Percentiles rank a stretch among this genome's conserved stretches.
These are phyloP conservation scores for Mya arenaria DNA, from an alignment of 1,140 invertebrate genomes.

Conservation along the genomic window DNA sequence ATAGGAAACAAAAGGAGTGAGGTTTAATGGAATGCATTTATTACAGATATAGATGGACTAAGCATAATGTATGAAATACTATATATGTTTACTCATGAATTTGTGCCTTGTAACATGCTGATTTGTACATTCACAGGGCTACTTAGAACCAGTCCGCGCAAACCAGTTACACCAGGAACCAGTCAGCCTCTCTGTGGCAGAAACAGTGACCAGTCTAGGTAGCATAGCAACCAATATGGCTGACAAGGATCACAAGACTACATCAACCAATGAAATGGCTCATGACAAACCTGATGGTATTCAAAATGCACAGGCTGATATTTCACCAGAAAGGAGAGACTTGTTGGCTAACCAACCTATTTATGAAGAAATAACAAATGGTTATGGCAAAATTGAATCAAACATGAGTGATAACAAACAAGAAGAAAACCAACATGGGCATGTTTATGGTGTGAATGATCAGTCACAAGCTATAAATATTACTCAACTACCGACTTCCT, in stretches of 20 bases:
- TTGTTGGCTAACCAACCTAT: constrained; percentile 75
- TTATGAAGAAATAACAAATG: constrained; percentile 76
- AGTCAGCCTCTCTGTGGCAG: constrained; percentile 15
- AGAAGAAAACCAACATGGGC: neutral
- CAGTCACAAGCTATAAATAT: constrained; percentile 28
- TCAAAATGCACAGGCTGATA: constrained; percentile 24
- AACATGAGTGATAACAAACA: neutral
- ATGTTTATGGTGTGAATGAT: constrained; percentile 50
- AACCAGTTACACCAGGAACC: neutral
- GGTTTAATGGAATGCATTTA: neutral
- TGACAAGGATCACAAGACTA: constrained; percentile 18
- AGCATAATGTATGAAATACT: too few relatives aligned
- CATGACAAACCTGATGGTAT: neutral
- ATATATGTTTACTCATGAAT: too few relatives aligned
- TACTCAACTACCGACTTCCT: neutral
- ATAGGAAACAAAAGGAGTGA: too few relatives aligned
- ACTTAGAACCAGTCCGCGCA: constrained; percentile 72
- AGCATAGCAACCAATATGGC: constrained; percentile 50
- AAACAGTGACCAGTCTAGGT: constrained; percentile 15
- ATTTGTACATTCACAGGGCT: constrained; percentile 68
- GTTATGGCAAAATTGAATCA: constrained; percentile 60
- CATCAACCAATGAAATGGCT: neutral
- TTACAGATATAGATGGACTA: too few relatives aligned
- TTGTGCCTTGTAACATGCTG: too few relatives aligned
- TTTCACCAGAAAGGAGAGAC: constrained; percentile 64